Percentiles rank a stretch among this genome's conserved stretches.
Conservation (phyloP, 2,113 vertebrate genomes). For the Ondatra zibethicus region DNA sequence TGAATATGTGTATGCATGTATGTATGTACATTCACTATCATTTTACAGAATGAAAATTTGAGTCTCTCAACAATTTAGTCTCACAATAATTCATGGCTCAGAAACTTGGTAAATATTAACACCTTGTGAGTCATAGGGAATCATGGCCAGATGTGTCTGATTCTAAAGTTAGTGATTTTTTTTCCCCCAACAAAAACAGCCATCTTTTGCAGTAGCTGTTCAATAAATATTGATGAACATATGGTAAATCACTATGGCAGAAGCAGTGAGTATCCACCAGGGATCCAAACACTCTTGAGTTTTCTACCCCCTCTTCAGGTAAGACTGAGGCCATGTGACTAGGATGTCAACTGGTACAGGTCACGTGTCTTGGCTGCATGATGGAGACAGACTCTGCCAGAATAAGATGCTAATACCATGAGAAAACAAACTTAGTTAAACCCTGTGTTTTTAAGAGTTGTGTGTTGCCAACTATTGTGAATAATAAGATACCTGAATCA, state of each 20-base stretch:
- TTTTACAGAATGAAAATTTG: background rate
- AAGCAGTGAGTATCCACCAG: background rate
- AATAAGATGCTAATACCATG: background rate
- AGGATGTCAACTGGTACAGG: background rate
- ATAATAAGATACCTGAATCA: background rate
- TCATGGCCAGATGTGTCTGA: background rate
- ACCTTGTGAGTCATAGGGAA: background rate
- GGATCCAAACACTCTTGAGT: background rate
- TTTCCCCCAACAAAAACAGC: background rate
- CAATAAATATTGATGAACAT: background rate
- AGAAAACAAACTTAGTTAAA: background rate
- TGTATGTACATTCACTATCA: background rate
- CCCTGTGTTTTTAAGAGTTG: background rate
- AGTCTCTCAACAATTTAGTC: background rate
- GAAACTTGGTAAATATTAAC: background rate
- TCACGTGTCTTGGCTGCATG: background rate
- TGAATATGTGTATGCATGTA: background rate
- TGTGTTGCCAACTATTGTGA: background rate
- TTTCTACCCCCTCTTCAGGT: background rate
- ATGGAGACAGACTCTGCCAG: background rate
- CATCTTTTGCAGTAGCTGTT: background rate
- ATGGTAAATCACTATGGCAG: background rate
- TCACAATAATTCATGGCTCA: background rate
- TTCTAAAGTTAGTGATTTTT: background rate
- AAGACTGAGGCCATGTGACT: background rate